Conservation (phyloP, 2,113 vertebrate genomes). For the Tupaia tana region DNA sequence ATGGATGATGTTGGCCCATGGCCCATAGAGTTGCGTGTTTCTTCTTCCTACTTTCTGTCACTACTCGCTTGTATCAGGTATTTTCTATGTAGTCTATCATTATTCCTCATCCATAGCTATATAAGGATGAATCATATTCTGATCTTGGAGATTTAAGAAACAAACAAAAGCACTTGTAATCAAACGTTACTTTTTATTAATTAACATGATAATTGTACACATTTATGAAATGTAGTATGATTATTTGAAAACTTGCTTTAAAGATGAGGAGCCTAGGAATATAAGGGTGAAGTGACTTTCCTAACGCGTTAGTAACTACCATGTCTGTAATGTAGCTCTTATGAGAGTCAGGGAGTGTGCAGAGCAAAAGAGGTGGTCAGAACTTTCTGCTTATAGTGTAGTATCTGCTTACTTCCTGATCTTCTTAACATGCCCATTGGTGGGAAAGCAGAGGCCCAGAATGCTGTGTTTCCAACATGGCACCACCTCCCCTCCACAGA, state of each 20-base stretch:
- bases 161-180: background rate
- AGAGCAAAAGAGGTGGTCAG: background rate
- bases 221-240: no score
- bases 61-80: background rate
- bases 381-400: background rate
- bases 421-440: no score
- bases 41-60: no score
- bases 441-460: background rate
- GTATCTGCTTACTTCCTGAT: background rate
- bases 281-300: background rate
- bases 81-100: no score
- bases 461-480: accelerated
- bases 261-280: background rate
- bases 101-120: no score
- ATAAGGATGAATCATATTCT: background rate
- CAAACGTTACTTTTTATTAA: background rate
- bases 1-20: accelerated
- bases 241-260: background rate
- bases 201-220: no score
- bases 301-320: no score
- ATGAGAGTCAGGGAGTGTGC: no score
- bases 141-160: background rate
- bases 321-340: background rate
- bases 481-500: background rate
- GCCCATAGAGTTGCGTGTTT: accelerated